Conservation (phyloP, 2,797 vertebrate genomes). For the Paramormyrops hopkinsi region DNA sequence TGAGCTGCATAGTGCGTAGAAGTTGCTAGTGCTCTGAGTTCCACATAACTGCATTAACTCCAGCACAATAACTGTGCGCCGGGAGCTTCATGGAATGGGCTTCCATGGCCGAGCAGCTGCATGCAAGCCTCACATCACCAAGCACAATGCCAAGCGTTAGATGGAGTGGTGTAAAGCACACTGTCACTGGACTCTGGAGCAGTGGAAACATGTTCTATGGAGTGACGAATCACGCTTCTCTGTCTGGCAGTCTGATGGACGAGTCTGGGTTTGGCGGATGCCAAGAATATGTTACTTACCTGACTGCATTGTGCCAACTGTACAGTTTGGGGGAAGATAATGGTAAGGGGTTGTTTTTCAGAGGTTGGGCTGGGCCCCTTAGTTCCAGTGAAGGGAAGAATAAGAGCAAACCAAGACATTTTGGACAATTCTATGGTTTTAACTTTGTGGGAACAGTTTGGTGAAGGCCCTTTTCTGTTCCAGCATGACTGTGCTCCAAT, state of each 20-base stretch:
- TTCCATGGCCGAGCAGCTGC: background rate
- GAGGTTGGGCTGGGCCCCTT: background rate
- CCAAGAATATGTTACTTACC: background rate
- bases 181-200: background rate
- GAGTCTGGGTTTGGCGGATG: background rate
- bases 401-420: background rate
- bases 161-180: background rate
- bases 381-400: background rate
- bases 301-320: background rate
- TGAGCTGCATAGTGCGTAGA: background rate
- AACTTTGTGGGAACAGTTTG: background rate
- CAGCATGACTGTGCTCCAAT: background rate
- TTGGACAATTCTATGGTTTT: background rate
- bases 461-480: background rate
- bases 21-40: background rate
- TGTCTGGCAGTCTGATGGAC: background rate
- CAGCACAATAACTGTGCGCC: background rate
- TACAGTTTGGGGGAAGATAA: background rate
- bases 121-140: background rate
- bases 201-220: background rate
- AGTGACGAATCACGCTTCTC: background rate
- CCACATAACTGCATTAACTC: background rate
- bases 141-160: background rate
- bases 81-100: background rate
- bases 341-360: background rate